These are phyloP conservation scores for Sturnus vulgaris DNA, from an alignment of 2,113 vertebrate genomes.

Conservation along the genomic window DNA sequence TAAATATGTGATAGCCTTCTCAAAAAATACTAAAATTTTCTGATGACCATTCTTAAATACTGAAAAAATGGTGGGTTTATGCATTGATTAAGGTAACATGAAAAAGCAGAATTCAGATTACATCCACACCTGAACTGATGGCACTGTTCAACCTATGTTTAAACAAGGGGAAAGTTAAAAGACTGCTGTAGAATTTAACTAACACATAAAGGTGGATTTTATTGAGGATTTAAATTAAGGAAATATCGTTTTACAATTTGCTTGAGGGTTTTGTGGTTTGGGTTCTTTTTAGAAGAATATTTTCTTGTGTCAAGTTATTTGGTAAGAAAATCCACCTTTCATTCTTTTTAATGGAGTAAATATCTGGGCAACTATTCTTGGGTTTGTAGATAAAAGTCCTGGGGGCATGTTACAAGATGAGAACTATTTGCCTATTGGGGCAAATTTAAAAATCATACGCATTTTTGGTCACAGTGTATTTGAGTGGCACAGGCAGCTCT, in stretches of 20 bases:
- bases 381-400: not conserved
- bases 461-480: not conserved
- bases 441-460: not conserved
- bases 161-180: not conserved
- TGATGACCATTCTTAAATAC: conserved; percentile 40
- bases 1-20: not conserved
- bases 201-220: not conserved
- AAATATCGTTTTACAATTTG: not conserved
- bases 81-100: not conserved
- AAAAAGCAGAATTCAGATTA: not conserved
- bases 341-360: not conserved
- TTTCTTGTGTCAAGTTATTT: not conserved
- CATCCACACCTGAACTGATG: not conserved
- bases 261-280: not conserved
- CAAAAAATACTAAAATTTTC: conserved; percentile 20
- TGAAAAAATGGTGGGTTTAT: not conserved
- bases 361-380: not conserved
- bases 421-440: not conserved
- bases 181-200: not conserved
- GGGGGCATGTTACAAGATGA: not conserved
- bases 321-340: not conserved
- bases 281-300: not conserved
- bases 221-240: not conserved
- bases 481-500: not conserved
- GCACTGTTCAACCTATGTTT: not conserved